These are phyloP conservation scores for Peromyscus leucopus DNA, from an alignment of 2,113 vertebrate species.

Conservation along the genomic window DNA sequence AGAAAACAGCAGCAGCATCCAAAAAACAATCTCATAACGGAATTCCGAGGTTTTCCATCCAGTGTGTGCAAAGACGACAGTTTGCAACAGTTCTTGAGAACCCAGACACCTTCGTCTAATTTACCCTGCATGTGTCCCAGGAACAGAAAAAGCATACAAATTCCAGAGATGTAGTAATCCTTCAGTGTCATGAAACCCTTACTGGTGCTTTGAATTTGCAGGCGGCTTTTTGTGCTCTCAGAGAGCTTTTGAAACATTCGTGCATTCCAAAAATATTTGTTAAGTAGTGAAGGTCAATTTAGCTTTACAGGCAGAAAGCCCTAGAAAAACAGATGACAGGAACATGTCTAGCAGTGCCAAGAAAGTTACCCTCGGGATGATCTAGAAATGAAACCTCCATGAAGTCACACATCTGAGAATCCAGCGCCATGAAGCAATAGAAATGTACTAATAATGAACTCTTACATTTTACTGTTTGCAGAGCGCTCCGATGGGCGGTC, in stretches of 20 bases:
- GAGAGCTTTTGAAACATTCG: slow-evolving; percentile 75
- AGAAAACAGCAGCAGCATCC: slow-evolving; percentile 15
- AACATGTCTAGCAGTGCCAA: background rate
- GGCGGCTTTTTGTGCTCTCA: slow-evolving; percentile 55
- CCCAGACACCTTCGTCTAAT: slow-evolving; percentile 62
- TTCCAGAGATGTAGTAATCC: slow-evolving; percentile 40
- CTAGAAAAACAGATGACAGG: background rate
- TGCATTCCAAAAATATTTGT: slow-evolving; percentile 68
- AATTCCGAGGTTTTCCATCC: background rate
- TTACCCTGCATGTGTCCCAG: slow-evolving; percentile 59
- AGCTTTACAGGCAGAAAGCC: slow-evolving; percentile 33
- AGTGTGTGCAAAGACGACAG: background rate
- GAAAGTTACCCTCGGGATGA: background rate
- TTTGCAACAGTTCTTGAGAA: slow-evolving; percentile 21
- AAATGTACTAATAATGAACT: background rate
- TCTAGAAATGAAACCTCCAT: background rate
- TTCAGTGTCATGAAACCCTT: slow-evolving; percentile 63
- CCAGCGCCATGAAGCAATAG: background rate
- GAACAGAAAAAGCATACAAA: slow-evolving; percentile 63
- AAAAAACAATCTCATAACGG: background rate
- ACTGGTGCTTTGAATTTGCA: slow-evolving; percentile 63
- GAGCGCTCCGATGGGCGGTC: background rate
- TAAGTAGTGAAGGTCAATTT: slow-evolving; percentile 38
- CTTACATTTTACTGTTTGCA: background rate
- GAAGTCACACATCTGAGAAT: background rate